Percentiles rank a stretch among this genome's conserved stretches.
Conservation (phyloP, 2,888 invertebrate genomes). For the Calliphora vomitoria region DNA sequence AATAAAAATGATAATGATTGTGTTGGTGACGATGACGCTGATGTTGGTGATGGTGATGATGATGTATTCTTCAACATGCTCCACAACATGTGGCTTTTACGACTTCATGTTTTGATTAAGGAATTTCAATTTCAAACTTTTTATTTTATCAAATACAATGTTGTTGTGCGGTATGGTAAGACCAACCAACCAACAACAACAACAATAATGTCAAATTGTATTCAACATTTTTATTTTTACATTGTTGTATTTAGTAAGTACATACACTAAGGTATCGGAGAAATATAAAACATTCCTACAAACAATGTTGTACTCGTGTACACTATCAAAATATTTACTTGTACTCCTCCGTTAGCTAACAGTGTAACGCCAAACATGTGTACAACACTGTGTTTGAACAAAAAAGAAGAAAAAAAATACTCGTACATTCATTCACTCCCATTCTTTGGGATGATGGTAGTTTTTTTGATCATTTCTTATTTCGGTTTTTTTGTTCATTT, state of each 20-base stretch:
- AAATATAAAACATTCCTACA: conserved; percentile 16
- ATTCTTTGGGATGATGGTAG: conserved; percentile 3
- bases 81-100: conserved; percentile 61
- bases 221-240: conserved; percentile 3
- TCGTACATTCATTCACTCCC: conserved; percentile 25
- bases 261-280: background rate
- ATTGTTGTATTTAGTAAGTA: conserved; percentile 41
- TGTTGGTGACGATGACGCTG: background rate
- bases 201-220: conserved; percentile 21
- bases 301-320: conserved; percentile 25
- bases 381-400: background rate
- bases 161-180: background rate
- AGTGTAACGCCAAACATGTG: conserved; percentile 28
- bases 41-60: background rate
- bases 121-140: conserved; percentile 60
- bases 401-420: background rate
- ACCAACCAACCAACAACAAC: background rate
- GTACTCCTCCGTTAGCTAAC: background rate
- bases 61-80: conserved; percentile 36
- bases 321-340: conserved; percentile 18
- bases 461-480: conserved; percentile 6
- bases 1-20: conserved; percentile 17
- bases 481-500: conserved; percentile 2
- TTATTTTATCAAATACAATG: conserved; percentile 27
- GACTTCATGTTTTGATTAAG: conserved; percentile 52